A percentile compares a stretch with the other conserved stretches of the same genome.
These are phyloP conservation scores for Nylanderia fulva DNA, from an alignment of 1,140 invertebrate species.

Conservation along the genomic window DNA sequence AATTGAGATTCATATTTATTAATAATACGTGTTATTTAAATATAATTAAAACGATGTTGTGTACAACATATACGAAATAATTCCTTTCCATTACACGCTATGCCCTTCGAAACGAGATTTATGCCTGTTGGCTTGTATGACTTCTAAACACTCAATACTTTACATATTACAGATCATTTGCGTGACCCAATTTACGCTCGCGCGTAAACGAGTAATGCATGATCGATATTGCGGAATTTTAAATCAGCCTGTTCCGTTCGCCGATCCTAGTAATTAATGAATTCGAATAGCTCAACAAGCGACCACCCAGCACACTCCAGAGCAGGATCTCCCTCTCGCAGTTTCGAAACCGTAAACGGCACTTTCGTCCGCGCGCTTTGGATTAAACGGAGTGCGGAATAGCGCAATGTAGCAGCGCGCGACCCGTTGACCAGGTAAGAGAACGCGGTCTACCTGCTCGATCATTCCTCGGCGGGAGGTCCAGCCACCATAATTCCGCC, in stretches of 20 bases:
- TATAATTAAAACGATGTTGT: not conserved
- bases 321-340: conserved; percentile 9
- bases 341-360: conserved; percentile 40
- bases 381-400: conserved; percentile 60
- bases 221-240: conserved; percentile 41
- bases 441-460: conserved; percentile 66
- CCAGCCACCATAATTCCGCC: conserved; percentile 67
- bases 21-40: not conserved
- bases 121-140: not conserved
- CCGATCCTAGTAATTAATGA: conserved; percentile 59
- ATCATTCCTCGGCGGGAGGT: conserved; percentile 67
- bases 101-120: conserved; percentile 2
- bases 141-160: conserved; percentile 4
- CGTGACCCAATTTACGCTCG: conserved; percentile 32
- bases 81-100: not conserved
- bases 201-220: conserved; percentile 9
- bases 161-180: conserved; percentile 36
- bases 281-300: conserved; percentile 47
- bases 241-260: conserved; percentile 13
- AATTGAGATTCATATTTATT: not conserved
- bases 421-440: conserved; percentile 51
- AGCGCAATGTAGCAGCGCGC: conserved; percentile 57
- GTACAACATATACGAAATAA: not conserved
- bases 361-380: conserved; percentile 47
- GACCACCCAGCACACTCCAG: conserved; percentile 58